Conservation (phyloP, 1,140 invertebrate genomes). For the Microplitis mediator region DNA sequence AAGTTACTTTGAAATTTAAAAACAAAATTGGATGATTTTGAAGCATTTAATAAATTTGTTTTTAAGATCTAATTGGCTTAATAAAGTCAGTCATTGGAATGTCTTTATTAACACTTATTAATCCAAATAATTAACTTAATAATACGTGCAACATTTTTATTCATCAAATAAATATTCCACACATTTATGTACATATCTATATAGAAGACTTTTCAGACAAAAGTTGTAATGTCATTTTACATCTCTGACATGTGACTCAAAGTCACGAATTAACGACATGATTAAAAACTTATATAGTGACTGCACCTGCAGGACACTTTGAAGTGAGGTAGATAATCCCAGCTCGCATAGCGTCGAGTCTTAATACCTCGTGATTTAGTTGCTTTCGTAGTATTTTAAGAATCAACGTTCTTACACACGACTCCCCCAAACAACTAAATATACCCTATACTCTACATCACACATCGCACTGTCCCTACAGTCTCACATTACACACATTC, state of each 20-base stretch:
- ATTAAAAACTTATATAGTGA: conserved; percentile 44
- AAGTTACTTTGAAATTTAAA: too few species aligned
- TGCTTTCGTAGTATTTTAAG: conserved; percentile 62
- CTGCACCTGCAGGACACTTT: conserved; percentile 61
- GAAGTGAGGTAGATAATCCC: conserved; percentile 61
- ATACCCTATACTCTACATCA: conserved; percentile 19
- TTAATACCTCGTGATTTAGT: conserved; percentile 62
- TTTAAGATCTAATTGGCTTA: too few species aligned
- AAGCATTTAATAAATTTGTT: too few species aligned
- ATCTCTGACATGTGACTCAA: conserved; percentile 53
- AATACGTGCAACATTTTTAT: too few species aligned
- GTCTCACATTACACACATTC: neutral
- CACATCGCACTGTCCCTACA: neutral
- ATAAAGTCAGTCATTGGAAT: too few species aligned
- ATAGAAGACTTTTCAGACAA: neutral
- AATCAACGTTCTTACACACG: conserved; percentile 45
- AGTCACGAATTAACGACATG: conserved; percentile 47
- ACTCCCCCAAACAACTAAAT: conserved; percentile 22
- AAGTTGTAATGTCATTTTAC: neutral
- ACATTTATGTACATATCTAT: neutral
- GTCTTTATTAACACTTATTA: too few species aligned
- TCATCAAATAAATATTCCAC: too few species aligned
- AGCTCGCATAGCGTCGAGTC: conserved; percentile 53
- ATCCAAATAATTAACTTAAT: too few species aligned
- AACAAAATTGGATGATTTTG: too few species aligned